These are phyloP conservation scores for Heliothis peltigera DNA, from an alignment of 2,888 invertebrate genomes.

Conservation along the genomic window DNA sequence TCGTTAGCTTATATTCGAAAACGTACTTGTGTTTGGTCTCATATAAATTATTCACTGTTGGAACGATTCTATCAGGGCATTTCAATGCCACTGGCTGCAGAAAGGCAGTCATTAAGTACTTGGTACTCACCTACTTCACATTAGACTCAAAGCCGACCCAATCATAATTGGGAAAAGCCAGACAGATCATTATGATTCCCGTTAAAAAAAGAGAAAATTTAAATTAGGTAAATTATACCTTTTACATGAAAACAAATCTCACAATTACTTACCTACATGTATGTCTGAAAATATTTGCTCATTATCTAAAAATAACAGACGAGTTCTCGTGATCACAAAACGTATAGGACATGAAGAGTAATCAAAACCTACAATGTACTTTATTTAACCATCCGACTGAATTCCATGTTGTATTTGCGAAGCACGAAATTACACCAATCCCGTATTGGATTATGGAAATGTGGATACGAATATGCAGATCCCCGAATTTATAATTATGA, in stretches of 20 bases:
- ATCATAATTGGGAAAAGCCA: too few relatives aligned
- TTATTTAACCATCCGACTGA: slow-evolving; percentile 46
- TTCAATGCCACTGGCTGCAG: too few relatives aligned
- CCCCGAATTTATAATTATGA: slow-evolving; percentile 19
- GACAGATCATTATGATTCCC: too few relatives aligned
- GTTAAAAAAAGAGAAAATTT: too few relatives aligned
- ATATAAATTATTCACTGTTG: too few relatives aligned
- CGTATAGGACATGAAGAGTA: slow-evolving; percentile 29
- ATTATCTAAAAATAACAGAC: slow-evolving; percentile 13
- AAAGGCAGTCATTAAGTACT: too few relatives aligned
- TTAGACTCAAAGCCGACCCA: too few relatives aligned
- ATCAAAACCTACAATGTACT: slow-evolving; percentile 53
- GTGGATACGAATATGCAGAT: slow-evolving; percentile 44
- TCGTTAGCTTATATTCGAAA: too few relatives aligned
- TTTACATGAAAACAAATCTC: background rate
- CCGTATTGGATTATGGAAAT: slow-evolving; percentile 52
- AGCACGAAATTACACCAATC: slow-evolving; percentile 57
- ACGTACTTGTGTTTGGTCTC: too few relatives aligned
- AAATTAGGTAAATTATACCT: background rate
- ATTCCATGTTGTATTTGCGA: slow-evolving; percentile 52
- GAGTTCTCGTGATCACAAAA: background rate
- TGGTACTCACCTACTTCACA: too few relatives aligned
- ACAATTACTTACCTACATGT: background rate
- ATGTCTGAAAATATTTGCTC: background rate
- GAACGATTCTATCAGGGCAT: too few relatives aligned